Percentiles rank a stretch among this genome's conserved stretches.
Evolutionary conservation across 1,140 invertebrate species (phyloP).

Genomic region (Onthophagus taurus): DNA sequence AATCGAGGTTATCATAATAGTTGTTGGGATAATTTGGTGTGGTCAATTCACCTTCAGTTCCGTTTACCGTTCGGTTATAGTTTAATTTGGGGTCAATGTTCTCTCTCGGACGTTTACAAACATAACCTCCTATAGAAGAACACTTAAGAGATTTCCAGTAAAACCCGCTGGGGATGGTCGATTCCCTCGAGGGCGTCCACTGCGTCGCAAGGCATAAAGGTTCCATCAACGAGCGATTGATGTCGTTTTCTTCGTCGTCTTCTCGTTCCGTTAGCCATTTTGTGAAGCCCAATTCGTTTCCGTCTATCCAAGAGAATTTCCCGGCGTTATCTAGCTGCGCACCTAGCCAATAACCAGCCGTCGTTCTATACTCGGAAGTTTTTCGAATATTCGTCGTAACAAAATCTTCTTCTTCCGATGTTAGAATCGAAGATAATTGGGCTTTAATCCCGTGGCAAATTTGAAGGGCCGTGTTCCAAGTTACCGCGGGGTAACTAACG

Average conservation of each 20-base stretch:
- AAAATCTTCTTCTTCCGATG: slow-evolving; percentile 53
- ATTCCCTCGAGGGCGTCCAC: slow-evolving; percentile 50
- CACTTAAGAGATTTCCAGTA: slow-evolving; percentile 53
- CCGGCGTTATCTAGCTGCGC: slow-evolving; percentile 37
- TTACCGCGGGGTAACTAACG: slow-evolving; percentile 60
- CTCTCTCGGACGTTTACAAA: slow-evolving; percentile 32
- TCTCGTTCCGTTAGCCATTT: slow-evolving; percentile 49
- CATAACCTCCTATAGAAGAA: slow-evolving; percentile 49
- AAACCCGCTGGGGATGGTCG: slow-evolving; percentile 48
- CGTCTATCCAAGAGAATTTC: slow-evolving; percentile 47
- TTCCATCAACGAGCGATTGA: slow-evolving; percentile 33
- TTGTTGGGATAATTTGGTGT: slow-evolving; percentile 54
- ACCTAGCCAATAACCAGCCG: slow-evolving; percentile 57
- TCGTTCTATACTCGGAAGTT: slow-evolving; percentile 55
- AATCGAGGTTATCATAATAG: slow-evolving; percentile 60
- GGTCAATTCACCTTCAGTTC: slow-evolving; percentile 44
- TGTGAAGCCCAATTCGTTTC: slow-evolving; percentile 42
- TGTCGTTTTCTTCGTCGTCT: slow-evolving; percentile 27
- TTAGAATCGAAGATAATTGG: slow-evolving; percentile 49
- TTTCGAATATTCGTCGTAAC: slow-evolving; percentile 52
- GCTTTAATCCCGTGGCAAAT: slow-evolving; percentile 57
- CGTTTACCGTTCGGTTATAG: slow-evolving; percentile 43
- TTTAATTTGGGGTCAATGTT: slow-evolving; percentile 24
- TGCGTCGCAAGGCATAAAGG: slow-evolving; percentile 48
- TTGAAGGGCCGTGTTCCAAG: slow-evolving; percentile 61